Percentiles rank a stretch among this genome's conserved stretches.
phyloP scores from a whole-genome alignment of 2,888 invertebrate species.

The Temnothorax ravouxi region DNA sequence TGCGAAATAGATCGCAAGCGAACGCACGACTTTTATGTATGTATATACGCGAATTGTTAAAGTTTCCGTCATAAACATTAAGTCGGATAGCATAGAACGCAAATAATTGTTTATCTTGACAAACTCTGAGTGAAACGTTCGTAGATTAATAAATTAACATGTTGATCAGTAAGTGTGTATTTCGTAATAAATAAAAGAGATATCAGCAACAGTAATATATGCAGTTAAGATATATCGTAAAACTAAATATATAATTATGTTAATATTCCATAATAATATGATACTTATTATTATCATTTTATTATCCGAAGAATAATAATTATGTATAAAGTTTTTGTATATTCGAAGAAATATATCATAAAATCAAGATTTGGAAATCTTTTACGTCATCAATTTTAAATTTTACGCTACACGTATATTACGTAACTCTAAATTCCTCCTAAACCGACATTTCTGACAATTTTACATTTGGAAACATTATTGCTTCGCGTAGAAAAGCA shows the following conservation, averaged over 20 bases:
- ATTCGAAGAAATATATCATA: background rate
- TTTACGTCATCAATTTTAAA: background rate
- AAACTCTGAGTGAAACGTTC: background rate
- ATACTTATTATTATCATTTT: background rate
- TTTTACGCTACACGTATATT: background rate
- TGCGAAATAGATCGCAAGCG: slow-evolving; percentile 22
- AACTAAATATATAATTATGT: background rate
- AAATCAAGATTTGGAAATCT: background rate
- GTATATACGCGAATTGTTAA: background rate
- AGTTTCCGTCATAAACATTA: background rate
- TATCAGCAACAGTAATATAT: background rate
- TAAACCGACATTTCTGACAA: background rate
- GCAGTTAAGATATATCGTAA: background rate
- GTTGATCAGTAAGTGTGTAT: background rate
- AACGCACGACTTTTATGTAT: background rate
- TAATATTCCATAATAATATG: background rate
- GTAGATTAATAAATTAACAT: background rate
- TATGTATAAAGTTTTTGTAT: background rate
- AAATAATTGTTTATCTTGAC: background rate
- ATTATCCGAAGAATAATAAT: background rate
- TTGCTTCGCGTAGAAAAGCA: background rate
- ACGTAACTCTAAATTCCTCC: slow-evolving; percentile 2
- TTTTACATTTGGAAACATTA: slow-evolving; percentile 11
- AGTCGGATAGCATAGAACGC: background rate
- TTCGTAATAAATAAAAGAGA: background rate